phyloP scores from a whole-genome alignment of 1,140 invertebrate species.

The Gonioctena quinquepunctata region DNA sequence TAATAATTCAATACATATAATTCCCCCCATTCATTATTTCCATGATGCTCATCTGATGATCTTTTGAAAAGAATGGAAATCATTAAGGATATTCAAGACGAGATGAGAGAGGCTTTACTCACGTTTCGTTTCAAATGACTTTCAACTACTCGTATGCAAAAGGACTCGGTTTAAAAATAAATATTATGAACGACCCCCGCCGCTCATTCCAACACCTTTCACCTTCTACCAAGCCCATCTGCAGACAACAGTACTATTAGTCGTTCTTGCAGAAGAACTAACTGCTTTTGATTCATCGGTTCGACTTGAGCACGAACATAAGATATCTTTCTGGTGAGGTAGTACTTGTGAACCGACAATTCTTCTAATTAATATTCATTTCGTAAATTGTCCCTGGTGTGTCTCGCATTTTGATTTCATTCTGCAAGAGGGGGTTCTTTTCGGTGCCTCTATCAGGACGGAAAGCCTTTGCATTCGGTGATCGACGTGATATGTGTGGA shows the following conservation, averaged over 20 bases:
- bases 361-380: background rate
- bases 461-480: constrained; percentile 13
- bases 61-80: no score
- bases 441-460: constrained; percentile 2
- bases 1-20: no score
- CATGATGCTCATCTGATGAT: no score
- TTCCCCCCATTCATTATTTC: no score
- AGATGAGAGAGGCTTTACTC: no score
- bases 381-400: background rate
- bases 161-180: constrained; percentile 2
- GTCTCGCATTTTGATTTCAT: background rate
- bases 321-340: background rate
- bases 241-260: constrained; percentile 14
- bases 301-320: background rate
- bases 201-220: constrained; percentile 7
- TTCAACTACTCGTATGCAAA: background rate
- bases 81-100: no score
- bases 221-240: constrained; percentile 29
- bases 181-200: constrained; percentile 2
- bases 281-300: background rate
- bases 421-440: constrained; percentile 10
- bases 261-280: background rate
- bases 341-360: no score
- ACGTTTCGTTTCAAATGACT: no score
- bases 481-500: constrained; percentile 21